phyloP scores from a whole-genome alignment of 2,888 invertebrate species.

The Andrena praecox region DNA sequence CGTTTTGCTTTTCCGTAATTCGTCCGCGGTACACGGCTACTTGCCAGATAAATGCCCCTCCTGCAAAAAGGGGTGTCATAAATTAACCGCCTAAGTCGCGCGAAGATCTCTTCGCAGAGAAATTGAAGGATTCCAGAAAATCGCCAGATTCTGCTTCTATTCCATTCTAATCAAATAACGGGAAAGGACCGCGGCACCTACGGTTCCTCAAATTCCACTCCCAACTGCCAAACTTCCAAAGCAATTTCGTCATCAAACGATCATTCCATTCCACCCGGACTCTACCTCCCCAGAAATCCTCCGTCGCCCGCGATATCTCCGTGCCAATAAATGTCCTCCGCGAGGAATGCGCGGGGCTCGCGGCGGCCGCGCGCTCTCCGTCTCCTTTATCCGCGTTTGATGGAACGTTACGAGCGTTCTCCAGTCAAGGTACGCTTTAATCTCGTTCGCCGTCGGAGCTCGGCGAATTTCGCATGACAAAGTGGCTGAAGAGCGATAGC shows the following conservation, averaged over 20 bases:
- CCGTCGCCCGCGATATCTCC: conserved; percentile 12
- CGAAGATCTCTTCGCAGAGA: too few species aligned
- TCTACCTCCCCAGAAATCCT: conserved; percentile 7
- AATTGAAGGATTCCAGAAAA: too few species aligned
- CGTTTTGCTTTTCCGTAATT: conserved; percentile 33
- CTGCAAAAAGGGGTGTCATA: not conserved
- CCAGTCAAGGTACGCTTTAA: conserved; percentile 31
- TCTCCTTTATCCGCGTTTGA: conserved; percentile 29
- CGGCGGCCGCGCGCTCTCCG: not conserved
- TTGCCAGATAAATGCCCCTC: not conserved
- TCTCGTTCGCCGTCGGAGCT: not conserved
- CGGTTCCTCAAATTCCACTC: too few species aligned
- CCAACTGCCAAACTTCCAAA: too few species aligned
- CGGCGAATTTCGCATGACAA: conserved; percentile 10
- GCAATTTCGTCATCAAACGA: not conserved
- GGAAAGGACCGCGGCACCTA: too few species aligned
- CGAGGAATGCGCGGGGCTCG: not conserved
- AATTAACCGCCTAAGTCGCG: too few species aligned
- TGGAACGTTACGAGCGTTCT: conserved; percentile 32
- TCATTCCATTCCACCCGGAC: not conserved
- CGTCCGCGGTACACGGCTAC: not conserved
- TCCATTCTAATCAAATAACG: too few species aligned
- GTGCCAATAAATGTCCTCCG: conserved; percentile 34
- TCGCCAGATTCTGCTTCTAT: too few species aligned
- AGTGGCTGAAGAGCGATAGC: conserved; percentile 30